These are phyloP conservation scores for Epicauta chinensis DNA, from an alignment of 1,140 invertebrate species.

Conservation along the genomic window DNA sequence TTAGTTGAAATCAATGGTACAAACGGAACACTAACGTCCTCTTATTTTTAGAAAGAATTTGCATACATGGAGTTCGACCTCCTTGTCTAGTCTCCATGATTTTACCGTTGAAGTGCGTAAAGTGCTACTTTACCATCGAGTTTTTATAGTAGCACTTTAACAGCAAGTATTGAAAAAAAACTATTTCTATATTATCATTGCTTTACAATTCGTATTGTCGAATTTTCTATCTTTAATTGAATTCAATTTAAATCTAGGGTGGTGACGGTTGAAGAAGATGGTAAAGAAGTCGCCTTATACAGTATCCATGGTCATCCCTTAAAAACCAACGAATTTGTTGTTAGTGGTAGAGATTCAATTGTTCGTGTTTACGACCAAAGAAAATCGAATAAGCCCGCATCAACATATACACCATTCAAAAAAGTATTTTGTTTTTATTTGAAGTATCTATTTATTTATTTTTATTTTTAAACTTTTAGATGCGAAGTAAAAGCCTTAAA, in stretches of 20 bases:
- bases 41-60: too few species aligned
- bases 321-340: conserved; percentile 70
- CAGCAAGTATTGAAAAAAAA: too few species aligned
- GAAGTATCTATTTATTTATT: background rate
- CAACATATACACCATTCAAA: conserved; percentile 30
- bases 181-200: too few species aligned
- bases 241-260: conserved; percentile 49
- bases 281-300: conserved; percentile 66
- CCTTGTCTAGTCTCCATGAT: too few species aligned
- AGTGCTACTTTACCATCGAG: too few species aligned
- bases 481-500: conserved; percentile 11
- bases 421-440: background rate
- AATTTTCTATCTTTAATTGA: background rate
- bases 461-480: conserved; percentile 1
- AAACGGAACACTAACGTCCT: too few species aligned
- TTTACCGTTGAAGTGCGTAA: too few species aligned
- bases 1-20: too few species aligned
- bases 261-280: conserved; percentile 55
- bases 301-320: conserved; percentile 81
- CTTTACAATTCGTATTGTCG: too few species aligned
- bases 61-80: too few species aligned
- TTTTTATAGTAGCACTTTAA: too few species aligned
- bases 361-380: conserved; percentile 68
- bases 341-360: conserved; percentile 62
- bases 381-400: conserved; percentile 32